Conservation (phyloP, 2,888 invertebrate genomes). For the Pammene fasciana region DNA sequence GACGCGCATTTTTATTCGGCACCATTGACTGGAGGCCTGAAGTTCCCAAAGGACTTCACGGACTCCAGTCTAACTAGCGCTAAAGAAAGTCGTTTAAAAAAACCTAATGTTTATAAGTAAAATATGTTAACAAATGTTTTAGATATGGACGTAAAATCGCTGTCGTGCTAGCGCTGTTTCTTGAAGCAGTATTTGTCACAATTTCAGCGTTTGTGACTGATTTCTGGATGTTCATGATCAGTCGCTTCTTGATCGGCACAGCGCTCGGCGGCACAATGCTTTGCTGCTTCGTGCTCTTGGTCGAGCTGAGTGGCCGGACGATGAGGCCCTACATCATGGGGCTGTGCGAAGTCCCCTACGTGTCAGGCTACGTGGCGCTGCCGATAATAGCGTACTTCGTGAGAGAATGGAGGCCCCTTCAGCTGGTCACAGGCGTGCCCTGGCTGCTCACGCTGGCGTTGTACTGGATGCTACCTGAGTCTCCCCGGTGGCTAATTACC, state of each 20-base stretch:
- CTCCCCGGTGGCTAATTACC: conserved; percentile 90
- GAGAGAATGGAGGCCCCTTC: conserved; percentile 84
- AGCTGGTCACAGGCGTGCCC: conserved; percentile 80
- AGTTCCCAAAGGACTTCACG: too few species aligned
- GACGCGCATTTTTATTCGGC: too few species aligned
- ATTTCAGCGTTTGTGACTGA: conserved; percentile 82
- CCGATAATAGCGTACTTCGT: conserved; percentile 84
- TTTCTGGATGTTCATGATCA: conserved; percentile 84
- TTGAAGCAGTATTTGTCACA: conserved; percentile 81
- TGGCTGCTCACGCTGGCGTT: conserved; percentile 83
- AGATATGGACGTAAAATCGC: conserved; percentile 86
- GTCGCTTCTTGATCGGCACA: conserved; percentile 83
- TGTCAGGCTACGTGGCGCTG: conserved; percentile 80
- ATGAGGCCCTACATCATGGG: conserved; percentile 82
- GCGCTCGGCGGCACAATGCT: conserved; percentile 87
- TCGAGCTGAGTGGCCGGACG: conserved; percentile 84
- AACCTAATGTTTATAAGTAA: too few species aligned
- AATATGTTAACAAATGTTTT: conserved; percentile 37
- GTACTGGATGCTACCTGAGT: conserved; percentile 89
- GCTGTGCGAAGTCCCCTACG: conserved; percentile 81
- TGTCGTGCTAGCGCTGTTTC: conserved; percentile 81
- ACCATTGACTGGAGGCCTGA: too few species aligned
- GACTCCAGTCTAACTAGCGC: too few species aligned
- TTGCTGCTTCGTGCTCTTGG: conserved; percentile 85
- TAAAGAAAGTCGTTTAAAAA: too few species aligned